Evolutionary conservation across 2,113 vertebrate genomes (phyloP).

Genomic region (Panurus biarmicus): DNA sequence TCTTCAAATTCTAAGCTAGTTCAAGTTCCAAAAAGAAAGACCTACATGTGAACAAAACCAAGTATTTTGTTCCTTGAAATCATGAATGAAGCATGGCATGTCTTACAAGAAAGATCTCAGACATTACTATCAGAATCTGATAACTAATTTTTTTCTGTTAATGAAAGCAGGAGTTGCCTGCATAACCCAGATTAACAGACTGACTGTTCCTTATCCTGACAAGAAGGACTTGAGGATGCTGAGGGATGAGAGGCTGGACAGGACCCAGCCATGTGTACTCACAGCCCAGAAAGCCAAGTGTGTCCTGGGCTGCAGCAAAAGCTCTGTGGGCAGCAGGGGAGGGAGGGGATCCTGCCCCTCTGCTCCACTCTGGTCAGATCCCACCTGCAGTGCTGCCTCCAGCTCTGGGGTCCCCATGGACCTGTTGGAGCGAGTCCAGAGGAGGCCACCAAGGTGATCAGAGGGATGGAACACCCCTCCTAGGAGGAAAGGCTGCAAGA

Average conservation of each 20-base stretch:
- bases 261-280: not conserved
- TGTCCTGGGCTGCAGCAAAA: not conserved
- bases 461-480: not conserved
- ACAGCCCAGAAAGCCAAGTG: not conserved
- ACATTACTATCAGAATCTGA: not conserved
- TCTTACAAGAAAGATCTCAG: not conserved
- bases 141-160: not conserved
- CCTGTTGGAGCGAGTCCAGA: fast-evolving
- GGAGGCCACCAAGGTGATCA: fast-evolving
- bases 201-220: not conserved
- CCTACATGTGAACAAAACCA: not conserved
- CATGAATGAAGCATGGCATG: not conserved
- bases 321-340: not conserved
- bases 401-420: not conserved
- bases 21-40: not conserved
- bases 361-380: not conserved
- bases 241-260: not conserved
- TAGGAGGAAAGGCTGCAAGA: not conserved
- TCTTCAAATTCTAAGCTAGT: not conserved
- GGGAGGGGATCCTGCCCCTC: not conserved
- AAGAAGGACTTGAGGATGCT: not conserved
- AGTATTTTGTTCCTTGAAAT: not conserved
- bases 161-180: not conserved
- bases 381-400: not conserved
- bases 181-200: too few relatives aligned